These are phyloP conservation scores for Rutpela maculata DNA, from an alignment of 2,888 invertebrate species.

Conservation along the genomic window DNA sequence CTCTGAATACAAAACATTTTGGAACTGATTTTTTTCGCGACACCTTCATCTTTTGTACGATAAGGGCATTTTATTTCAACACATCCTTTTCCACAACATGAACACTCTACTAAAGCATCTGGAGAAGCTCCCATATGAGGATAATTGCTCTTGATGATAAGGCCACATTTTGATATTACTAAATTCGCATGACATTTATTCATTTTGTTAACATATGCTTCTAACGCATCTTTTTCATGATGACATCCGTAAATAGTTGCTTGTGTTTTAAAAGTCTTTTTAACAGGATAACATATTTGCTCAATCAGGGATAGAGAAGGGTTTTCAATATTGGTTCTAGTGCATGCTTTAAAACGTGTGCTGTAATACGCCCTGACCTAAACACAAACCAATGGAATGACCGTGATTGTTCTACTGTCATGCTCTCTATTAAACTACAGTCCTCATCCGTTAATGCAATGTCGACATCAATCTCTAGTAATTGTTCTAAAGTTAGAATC, in stretches of 20 bases:
- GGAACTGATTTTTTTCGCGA: slow-evolving; percentile 21
- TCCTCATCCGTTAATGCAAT: slow-evolving; percentile 9
- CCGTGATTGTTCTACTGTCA: slow-evolving; percentile 34
- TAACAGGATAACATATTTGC: slow-evolving; percentile 31
- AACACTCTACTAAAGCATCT: slow-evolving; percentile 40
- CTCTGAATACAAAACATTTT: slow-evolving; percentile 12
- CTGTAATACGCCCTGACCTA: slow-evolving; percentile 46
- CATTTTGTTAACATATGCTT: slow-evolving; percentile 16
- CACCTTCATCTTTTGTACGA: slow-evolving; percentile 22
- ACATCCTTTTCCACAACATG: slow-evolving; percentile 42
- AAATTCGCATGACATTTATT: slow-evolving; percentile 31
- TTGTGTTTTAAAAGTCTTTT: slow-evolving; percentile 17
- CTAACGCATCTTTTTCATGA: slow-evolving; percentile 39
- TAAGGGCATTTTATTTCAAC: slow-evolving; percentile 45
- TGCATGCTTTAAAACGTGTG: slow-evolving; percentile 40
- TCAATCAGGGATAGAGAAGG: slow-evolving; percentile 30
- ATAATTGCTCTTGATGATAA: slow-evolving; percentile 32
- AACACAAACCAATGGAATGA: slow-evolving; percentile 40
- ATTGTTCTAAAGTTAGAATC: slow-evolving; percentile 28
- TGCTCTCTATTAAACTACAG: slow-evolving; percentile 18
- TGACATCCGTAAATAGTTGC: slow-evolving; percentile 27
- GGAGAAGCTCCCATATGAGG: slow-evolving; percentile 39
- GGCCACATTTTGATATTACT: slow-evolving; percentile 23
- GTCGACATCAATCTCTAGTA: not conserved
- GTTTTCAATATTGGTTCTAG: slow-evolving; percentile 19